phyloP scores from a whole-genome alignment of 2,888 invertebrate genomes.

The Tuta absoluta region DNA sequence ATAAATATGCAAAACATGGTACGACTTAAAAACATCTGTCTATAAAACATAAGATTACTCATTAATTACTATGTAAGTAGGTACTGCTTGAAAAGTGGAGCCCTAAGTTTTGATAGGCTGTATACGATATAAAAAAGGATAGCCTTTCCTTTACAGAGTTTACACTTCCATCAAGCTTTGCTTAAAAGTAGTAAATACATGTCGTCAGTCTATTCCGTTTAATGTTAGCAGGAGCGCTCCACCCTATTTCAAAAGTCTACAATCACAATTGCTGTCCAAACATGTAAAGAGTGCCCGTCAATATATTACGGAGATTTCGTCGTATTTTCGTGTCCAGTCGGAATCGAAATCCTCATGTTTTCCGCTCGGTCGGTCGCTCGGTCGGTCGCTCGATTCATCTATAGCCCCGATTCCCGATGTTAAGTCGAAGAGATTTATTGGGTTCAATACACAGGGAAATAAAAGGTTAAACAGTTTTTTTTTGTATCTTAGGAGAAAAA shows the following conservation, averaged over 20 bases:
- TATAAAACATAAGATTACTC: too few relatives aligned
- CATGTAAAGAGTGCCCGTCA: neutral
- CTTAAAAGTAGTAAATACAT: neutral
- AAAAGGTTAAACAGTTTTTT: neutral
- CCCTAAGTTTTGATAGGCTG: too few relatives aligned
- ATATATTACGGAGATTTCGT: slow-evolving; percentile 15
- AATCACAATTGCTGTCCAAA: slow-evolving; percentile 17
- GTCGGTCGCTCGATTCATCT: neutral
- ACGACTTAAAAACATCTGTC: too few relatives aligned
- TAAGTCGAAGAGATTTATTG: slow-evolving; percentile 2
- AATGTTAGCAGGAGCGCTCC: neutral
- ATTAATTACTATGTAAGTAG: too few relatives aligned
- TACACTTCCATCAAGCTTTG: neutral
- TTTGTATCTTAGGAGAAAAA: too few relatives aligned
- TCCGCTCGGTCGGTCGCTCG: neutral
- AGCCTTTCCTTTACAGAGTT: too few relatives aligned
- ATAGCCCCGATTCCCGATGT: neutral
- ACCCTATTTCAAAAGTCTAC: slow-evolving; percentile 17
- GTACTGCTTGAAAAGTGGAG: too few relatives aligned
- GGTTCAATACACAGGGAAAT: slow-evolving; percentile 9
- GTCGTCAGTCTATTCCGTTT: neutral
- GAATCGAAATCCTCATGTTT: neutral
- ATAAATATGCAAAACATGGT: too few relatives aligned
- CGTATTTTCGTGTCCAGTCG: slow-evolving; percentile 6
- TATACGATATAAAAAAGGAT: too few relatives aligned